These are phyloP conservation scores for Odocoileus virginianus DNA, from an alignment of 2,113 vertebrate genomes.

Conservation along the genomic window DNA sequence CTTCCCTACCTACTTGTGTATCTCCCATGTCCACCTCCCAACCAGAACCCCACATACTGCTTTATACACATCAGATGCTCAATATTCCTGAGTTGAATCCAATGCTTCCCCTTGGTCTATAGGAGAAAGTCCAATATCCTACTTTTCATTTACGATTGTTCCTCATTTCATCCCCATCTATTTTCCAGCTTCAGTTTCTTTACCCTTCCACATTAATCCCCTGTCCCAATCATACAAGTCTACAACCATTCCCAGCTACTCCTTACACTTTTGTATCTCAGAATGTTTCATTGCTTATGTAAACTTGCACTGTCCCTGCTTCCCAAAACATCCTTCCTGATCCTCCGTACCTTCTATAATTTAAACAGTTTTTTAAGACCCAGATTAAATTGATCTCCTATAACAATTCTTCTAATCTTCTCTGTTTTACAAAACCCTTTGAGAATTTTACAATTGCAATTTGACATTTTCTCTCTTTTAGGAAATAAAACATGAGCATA, in stretches of 20 bases:
- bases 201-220: background rate
- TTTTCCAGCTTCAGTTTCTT: background rate
- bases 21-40: background rate
- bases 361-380: background rate
- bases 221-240: background rate
- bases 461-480: background rate
- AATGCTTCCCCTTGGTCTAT: background rate
- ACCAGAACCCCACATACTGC: background rate
- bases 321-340: background rate
- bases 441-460: background rate
- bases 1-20: background rate
- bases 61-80: background rate
- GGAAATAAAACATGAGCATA: background rate
- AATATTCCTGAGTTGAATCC: background rate
- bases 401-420: background rate
- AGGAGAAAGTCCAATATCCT: background rate
- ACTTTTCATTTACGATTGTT: background rate
- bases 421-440: background rate
- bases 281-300: background rate
- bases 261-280: background rate
- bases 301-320: background rate
- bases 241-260: background rate
- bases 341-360: background rate
- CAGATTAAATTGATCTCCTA: background rate
- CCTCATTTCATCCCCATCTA: background rate